A percentile compares a stretch with the other conserved stretches of the same genome.
phyloP scores from a whole-genome alignment of 2,797 vertebrate species.

The Enteromius fasciolatus region DNA sequence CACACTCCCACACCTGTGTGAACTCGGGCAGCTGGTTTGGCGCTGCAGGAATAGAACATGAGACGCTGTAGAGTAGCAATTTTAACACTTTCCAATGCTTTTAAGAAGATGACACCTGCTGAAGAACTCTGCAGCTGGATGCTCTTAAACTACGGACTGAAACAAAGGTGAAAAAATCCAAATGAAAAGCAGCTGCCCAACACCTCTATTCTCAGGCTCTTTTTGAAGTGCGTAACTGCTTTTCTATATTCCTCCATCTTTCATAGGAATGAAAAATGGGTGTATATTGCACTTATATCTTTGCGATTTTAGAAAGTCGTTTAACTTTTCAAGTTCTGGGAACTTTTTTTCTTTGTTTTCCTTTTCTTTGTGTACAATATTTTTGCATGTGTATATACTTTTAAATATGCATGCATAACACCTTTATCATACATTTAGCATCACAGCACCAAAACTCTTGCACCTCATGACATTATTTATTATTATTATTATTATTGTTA shows the following conservation, averaged over 20 bases:
- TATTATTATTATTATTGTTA: not conserved
- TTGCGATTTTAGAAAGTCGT: not conserved
- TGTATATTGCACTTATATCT: not conserved
- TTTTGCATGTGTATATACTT: not conserved
- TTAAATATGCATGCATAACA: not conserved
- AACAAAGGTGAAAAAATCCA: conserved; percentile 41
- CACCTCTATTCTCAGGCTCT: conserved; percentile 20
- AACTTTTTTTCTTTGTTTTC: not conserved
- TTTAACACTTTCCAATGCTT: conserved; percentile 63
- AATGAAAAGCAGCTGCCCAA: conserved; percentile 17
- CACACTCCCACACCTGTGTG: not conserved
- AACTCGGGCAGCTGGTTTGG: conserved; percentile 25
- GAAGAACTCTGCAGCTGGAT: conserved; percentile 27
- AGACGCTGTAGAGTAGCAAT: conserved; percentile 48
- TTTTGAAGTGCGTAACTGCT: conserved; percentile 3
- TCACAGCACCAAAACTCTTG: not conserved
- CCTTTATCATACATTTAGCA: not conserved
- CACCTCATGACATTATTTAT: not conserved
- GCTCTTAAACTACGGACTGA: conserved; percentile 9
- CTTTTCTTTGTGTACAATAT: no score
- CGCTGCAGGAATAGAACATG: conserved; percentile 17
- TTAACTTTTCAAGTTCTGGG: not conserved
- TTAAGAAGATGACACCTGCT: conserved; percentile 64
- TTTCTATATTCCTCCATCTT: conserved; percentile 26
- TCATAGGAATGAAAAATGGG: conserved; percentile 30